These are phyloP conservation scores for Spongilla lacustris DNA, from an alignment of 37 sponge, comb jelly and placozoan genomes.

Conservation along the genomic window DNA sequence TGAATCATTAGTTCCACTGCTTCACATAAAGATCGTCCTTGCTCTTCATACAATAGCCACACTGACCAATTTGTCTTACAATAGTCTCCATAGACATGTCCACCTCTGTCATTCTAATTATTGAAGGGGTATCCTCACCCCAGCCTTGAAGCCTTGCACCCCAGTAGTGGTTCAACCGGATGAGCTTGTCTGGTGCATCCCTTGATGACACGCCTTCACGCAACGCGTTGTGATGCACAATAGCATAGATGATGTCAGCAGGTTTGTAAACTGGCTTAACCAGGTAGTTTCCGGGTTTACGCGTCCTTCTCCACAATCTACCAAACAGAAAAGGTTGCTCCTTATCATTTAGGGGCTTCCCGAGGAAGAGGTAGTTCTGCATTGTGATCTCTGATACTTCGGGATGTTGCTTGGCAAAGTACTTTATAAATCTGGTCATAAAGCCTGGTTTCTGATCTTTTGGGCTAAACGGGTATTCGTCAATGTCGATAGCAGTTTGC, in stretches of 20 bases:
- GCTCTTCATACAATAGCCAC: not conserved
- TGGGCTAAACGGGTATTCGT: constrained; percentile 81
- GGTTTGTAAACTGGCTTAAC: constrained; percentile 81
- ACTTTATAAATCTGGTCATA: constrained; percentile 44
- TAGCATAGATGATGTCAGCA: constrained; percentile 20
- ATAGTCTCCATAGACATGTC: constrained; percentile 57
- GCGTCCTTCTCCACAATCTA: constrained; percentile 51
- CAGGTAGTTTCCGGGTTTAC: constrained; percentile 46
- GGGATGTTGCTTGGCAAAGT: constrained; percentile 21
- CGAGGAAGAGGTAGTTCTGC: constrained; percentile 74
- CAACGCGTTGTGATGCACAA: constrained; percentile 64
- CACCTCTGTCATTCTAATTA: constrained; percentile 41
- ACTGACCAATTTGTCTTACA: not conserved
- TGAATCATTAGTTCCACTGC: not conserved
- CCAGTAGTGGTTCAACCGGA: constrained; percentile 89
- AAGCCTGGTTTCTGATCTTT: constrained; percentile 64
- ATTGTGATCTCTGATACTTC: constrained; percentile 60
- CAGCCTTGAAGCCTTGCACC: constrained; percentile 81
- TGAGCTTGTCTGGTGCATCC: constrained; percentile 30
- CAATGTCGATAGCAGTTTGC: constrained; percentile 82
- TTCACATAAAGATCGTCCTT: not conserved
- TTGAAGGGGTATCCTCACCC: constrained; percentile 73
- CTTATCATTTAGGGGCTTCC: constrained; percentile 18
- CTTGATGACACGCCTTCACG: not conserved
- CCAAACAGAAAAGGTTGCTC: constrained; percentile 53